These are phyloP conservation scores for Isaurus tuberculatus DNA, from an alignment of 92 coral and sea anemone species.

Conservation along the genomic window DNA sequence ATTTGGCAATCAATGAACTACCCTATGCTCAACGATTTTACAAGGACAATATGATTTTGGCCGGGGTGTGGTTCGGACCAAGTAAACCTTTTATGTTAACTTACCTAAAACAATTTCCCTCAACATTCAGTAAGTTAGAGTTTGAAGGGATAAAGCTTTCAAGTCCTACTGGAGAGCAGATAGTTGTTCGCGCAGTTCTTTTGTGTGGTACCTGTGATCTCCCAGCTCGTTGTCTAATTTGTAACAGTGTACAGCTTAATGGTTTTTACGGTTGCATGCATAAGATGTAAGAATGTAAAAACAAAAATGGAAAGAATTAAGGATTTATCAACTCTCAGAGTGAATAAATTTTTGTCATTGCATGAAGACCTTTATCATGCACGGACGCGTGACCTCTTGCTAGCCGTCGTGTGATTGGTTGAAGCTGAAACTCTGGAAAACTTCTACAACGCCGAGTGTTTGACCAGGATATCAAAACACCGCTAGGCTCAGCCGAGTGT, in stretches of 20 bases:
- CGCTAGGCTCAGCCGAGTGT: no score
- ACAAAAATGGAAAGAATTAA: no score
- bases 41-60: slow-evolving; percentile 60
- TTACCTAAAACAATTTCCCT: slow-evolving; percentile 54
- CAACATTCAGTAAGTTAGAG: slow-evolving; percentile 41
- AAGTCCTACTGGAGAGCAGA: slow-evolving; percentile 8
- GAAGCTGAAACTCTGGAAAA: neutral
- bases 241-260: slow-evolving; percentile 50
- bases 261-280: slow-evolving; percentile 57
- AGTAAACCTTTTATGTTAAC: slow-evolving; percentile 56
- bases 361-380: no score
- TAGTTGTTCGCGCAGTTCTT: slow-evolving; percentile 29
- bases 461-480: no score
- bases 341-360: no score
- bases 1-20: slow-evolving; percentile 56
- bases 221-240: slow-evolving; percentile 40
- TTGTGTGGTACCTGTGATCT: slow-evolving; percentile 54
- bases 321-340: no score
- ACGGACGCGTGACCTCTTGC: no score
- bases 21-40: slow-evolving; percentile 46
- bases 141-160: slow-evolving; percentile 29
- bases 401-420: neutral
- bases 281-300: slow-evolving; percentile 33
- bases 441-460: no score
- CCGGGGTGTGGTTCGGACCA: slow-evolving; percentile 62